phyloP scores from a whole-genome alignment of 2,113 vertebrate species.

The Campylomormyrus tamandua region DNA sequence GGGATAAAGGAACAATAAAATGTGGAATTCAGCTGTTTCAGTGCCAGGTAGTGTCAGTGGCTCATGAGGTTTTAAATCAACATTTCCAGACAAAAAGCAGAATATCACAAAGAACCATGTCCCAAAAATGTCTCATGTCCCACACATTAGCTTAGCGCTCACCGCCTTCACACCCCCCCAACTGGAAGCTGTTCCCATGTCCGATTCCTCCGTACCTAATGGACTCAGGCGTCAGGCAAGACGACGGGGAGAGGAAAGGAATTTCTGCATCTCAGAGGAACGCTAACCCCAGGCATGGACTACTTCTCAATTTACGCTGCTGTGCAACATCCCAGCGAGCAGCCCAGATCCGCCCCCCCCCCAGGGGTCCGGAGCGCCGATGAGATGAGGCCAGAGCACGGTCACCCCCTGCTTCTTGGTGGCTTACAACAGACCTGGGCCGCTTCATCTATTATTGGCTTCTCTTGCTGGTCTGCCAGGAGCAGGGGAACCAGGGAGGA shows the following conservation, averaged over 20 bases:
- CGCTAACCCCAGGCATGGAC: neutral
- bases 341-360: slow-evolving; percentile 22
- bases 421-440: neutral
- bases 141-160: neutral
- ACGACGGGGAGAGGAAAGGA: neutral
- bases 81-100: neutral
- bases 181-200: neutral
- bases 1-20: neutral
- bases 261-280: neutral
- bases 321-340: neutral
- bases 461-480: neutral
- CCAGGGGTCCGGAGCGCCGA: neutral
- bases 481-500: neutral
- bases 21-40: neutral
- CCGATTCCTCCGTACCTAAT: neutral
- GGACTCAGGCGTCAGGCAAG: neutral
- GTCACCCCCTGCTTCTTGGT: neutral
- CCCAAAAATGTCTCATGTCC: neutral
- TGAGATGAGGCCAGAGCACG: neutral
- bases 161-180: neutral
- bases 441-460: neutral
- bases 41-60: neutral
- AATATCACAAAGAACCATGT: neutral
- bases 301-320: neutral
- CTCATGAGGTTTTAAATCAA: neutral